Evolutionary conservation across 2,888 invertebrate species (phyloP), one percentile per base, ranked within the genome.

Genomic region (Dasypolia templi): DNA sequence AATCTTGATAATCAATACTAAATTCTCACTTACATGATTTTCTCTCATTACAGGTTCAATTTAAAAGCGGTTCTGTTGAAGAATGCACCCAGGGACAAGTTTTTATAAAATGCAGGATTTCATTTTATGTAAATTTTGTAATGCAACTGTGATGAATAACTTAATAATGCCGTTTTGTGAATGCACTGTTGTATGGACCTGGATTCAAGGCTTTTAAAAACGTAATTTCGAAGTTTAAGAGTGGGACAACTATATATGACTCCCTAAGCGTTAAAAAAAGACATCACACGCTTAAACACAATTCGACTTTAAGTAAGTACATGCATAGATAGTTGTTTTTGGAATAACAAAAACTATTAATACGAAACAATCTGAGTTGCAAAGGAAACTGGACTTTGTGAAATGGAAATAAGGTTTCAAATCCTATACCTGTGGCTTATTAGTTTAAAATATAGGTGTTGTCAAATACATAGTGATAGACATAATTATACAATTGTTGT

Each of bases 81-180:
- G 86, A 89, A 81, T 84, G 80, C 79, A 76, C 76, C 61, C 66
- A 12, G 56, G 64, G 82, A 87, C 66, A 87, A 70, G 53, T 74
- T 76, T n/a, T 75, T 82, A 70, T 81, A 79, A 75, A 72, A 79
- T 76, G 81, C 82, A 73, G 70, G 74, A 79, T 72, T 81, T 83
- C 78, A 82, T 76, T 80, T 79, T 81, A 77, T 88, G 81, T 85
- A 87, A 75, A 83, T 86, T 87, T 87, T 85, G 79, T 87, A 86
- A 86, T 80, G 75, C 85, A 83, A 83, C 89, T 89, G 91, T 91
- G 89, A 91, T 91, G 75, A 78, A 72, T 77, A 77, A 77, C 73
- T 61, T 78, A 78, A 75, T 65, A 68, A 80, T 63, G 73, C 79
- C 58, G 75, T 55, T 77, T 78, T 78, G 39, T 72, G 39, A 79